These are phyloP conservation scores for Carettochelys insculpta DNA, from an alignment of 2,113 vertebrate genomes.

Conservation along the genomic window DNA sequence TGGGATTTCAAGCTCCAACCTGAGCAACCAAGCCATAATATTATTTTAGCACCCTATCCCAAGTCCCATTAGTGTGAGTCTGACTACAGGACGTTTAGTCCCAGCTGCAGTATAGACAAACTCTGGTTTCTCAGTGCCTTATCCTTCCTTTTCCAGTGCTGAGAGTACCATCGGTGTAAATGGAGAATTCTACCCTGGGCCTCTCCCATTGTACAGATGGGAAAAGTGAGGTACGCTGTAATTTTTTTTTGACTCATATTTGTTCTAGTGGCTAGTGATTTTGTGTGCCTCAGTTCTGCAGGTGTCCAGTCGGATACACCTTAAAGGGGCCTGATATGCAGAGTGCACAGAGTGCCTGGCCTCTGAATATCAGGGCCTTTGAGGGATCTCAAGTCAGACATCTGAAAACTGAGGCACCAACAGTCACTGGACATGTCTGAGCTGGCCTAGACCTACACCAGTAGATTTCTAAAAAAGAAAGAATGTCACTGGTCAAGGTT, in stretches of 20 bases:
- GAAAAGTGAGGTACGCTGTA: not conserved
- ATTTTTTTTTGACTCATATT: too few relatives aligned
- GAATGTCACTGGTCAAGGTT: not conserved
- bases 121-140: not conserved
- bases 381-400: not conserved
- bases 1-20: not conserved
- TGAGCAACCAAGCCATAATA: not conserved
- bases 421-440: not conserved
- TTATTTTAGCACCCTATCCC: not conserved
- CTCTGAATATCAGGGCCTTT: fast-evolving
- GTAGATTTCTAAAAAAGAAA: not conserved
- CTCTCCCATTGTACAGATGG: not conserved
- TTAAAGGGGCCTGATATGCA: not conserved
- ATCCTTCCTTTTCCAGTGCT: too few relatives aligned
- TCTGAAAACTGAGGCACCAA: not conserved
- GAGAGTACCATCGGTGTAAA: not conserved
- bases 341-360: not conserved
- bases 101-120: not conserved
- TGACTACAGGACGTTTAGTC: not conserved
- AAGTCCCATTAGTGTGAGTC: too few relatives aligned
- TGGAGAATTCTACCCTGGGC: fast-evolving
- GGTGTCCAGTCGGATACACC: not conserved
- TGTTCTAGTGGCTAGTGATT: fast-evolving
- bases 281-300: fast-evolving
- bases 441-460: not conserved